These are phyloP conservation scores for Dexiosoma caninum DNA, from an alignment of 2,888 invertebrate genomes.

Conservation along the genomic window DNA sequence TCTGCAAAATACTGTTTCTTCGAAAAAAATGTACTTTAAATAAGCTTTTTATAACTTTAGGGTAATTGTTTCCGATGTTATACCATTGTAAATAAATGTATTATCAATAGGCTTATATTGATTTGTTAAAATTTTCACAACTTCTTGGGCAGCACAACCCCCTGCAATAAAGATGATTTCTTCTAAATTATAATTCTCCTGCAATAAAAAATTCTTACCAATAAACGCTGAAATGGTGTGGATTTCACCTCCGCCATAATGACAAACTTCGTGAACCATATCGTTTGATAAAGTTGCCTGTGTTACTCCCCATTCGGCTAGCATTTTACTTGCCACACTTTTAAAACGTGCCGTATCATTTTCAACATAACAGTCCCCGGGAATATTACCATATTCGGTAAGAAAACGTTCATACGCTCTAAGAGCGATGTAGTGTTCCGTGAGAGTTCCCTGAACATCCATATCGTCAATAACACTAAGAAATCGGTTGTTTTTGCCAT, in stretches of 20 bases:
- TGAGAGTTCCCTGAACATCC: slow-evolving; percentile 90
- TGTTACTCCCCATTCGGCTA: slow-evolving; percentile 90
- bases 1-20: no score
- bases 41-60: slow-evolving; percentile 83
- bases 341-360: slow-evolving; percentile 93
- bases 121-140: slow-evolving; percentile 94
- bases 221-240: slow-evolving; percentile 96
- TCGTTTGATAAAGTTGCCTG: slow-evolving; percentile 91
- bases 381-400: slow-evolving; percentile 91
- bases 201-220: slow-evolving; percentile 76
- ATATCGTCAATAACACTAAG: slow-evolving; percentile 81
- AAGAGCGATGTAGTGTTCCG: slow-evolving; percentile 93
- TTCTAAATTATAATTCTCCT: no score
- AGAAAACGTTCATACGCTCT: slow-evolving; percentile 94
- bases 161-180: slow-evolving; percentile 79
- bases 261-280: slow-evolving; percentile 94
- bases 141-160: slow-evolving; percentile 97
- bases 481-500: slow-evolving; percentile 81
- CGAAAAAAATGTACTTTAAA: not conserved
- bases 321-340: slow-evolving; percentile 83
- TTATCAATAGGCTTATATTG: slow-evolving; percentile 98
- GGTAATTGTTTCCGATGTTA: slow-evolving; percentile 89
- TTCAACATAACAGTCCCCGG: slow-evolving; percentile 93
- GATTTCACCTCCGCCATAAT: slow-evolving; percentile 96
- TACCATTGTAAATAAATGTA: slow-evolving; percentile 96